Evolutionary conservation across 2,888 invertebrate species (phyloP), one percentile per base, ranked within the genome.

Genomic region (Rhopalosiphum nymphaeae): DNA sequence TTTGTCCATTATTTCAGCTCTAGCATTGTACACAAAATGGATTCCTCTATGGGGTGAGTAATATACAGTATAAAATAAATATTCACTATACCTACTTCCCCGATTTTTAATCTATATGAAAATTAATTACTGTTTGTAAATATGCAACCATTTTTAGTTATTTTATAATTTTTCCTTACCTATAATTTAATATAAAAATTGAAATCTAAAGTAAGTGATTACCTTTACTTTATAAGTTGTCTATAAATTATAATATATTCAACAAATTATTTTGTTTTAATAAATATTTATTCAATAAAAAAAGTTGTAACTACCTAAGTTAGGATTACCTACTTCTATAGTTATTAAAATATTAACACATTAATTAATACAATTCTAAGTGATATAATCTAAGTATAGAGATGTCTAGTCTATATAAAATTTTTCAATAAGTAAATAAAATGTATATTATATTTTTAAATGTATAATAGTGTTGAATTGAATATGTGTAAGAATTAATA

Each of bases 1-100:
- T 25, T 44, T 57, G 7, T 56, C 4, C 49, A 67, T 67, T 87
- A 3, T 92, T 92, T 67, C 87, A 92, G 92, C n/a, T 87, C 84
- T 16, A 56, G 29, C 21, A 16, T 85, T 42, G 10, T 91, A 26
- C 42, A 84, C 4, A 85, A 16, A 84, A 56, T 56, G 56, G 42
- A 91, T 46, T 92, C 53, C 29, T 42, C 78, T 29, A 53, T 42
- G 21, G 26, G 42, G 91, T 89, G 10, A 89, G 89, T 44, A 26
- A 85, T 44, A 26, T 84, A 84, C 21, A 11, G 0, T 53, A 16
- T 53, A 21, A 21, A 53, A 53, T 53, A 53, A 49, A 21, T 53
- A 53, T 53, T 16, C 16, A 53, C 21, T 53, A 5, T 53, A 53
- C 21, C 21, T 11, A 84, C 3, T 44, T 9, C 25, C 10, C 42